Base-by-base conservation (phyloP, 2,797 vertebrate genomes). In the Parauchenoglanis punctatus region DNA sequence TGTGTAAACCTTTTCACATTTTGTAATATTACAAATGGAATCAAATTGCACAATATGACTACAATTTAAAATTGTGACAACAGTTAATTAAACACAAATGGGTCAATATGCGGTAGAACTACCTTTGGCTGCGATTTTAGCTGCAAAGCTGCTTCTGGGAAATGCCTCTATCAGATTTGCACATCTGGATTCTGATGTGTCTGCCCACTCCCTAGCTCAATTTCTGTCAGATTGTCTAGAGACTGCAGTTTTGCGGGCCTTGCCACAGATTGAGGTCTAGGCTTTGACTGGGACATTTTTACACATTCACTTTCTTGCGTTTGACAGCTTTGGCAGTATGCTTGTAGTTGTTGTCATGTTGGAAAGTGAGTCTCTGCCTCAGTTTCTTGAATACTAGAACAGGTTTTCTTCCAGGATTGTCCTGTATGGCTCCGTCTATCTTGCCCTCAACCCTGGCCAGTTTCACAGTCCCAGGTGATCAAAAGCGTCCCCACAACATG, bases 81-180 rank as follows among this genome's bases (percentile, higher is more conserved):
- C 44, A 49, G 72, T 73, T 73, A 18, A 40, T 35, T 7, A 40
- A 73, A 73, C 40, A 73, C 1, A 25, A 11, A 8, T 12, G 76
- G 52, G 76, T n/a, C n/a, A 8, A 12, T 54, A 54, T 15, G 8
- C 31, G 75, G 25, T 56, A 11, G 28, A 58, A 56, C 18, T 80
- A 80, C 20, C 11, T 40, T 80, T 80, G 54, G 77, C 56, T 80
- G 56, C 12, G 59, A 25, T 80, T 80, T 58, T 40, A 80, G 20
- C 77, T 58, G 77, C 77, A 59, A 35, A 80, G 56, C 77, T 80
- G 56, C 77, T 80, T 80, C 56, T 78, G 52, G 52, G 54, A 80
- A 59, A 80, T 80, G 77, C 15, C 77, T 59, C 54, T 35, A 23
- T 80, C 77, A 59, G 77, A 31, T 59, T 2, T 6, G 31, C 77